A percentile compares a stretch with the other conserved stretches of the same genome.
Evolutionary conservation across 2,888 invertebrate genomes (phyloP).

Genomic region (Drosophila paracracens): DNA sequence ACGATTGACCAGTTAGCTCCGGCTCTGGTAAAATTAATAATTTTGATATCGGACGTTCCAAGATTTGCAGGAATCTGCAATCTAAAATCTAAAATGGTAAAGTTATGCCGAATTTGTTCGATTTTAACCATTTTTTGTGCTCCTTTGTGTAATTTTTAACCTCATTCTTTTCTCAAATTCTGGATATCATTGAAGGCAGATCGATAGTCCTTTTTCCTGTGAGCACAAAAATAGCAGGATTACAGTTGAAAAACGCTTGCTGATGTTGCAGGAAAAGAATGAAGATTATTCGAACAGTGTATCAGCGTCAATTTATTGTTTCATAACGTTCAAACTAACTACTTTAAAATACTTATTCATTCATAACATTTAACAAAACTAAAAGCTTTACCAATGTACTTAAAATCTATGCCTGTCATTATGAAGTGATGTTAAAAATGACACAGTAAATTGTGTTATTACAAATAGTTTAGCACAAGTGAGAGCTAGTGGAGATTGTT

Average conservation of each 20-base stretch:
- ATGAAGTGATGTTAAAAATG: conserved; percentile 15
- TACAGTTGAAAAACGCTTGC: background rate
- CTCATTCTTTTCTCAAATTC: background rate
- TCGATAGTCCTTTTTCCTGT: background rate
- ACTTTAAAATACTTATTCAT: conserved; percentile 48
- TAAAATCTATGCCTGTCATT: conserved; percentile 19
- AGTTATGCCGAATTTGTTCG: too few relatives aligned
- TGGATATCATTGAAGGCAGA: background rate
- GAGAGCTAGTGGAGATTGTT: conserved; percentile 15
- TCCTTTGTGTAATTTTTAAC: too few relatives aligned
- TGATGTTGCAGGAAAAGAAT: background rate
- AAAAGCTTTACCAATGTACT: conserved; percentile 48
- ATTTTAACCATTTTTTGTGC: too few relatives aligned
- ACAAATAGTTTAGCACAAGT: conserved; percentile 22
- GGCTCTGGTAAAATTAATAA: too few relatives aligned
- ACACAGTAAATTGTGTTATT: conserved; percentile 10
- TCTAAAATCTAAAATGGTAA: too few relatives aligned
- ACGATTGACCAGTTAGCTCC: background rate
- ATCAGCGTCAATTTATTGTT: conserved; percentile 67
- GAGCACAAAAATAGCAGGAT: background rate
- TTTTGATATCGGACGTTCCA: background rate
- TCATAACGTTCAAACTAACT: conserved; percentile 60
- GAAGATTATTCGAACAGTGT: conserved; percentile 12
- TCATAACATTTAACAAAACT: conserved; percentile 61
- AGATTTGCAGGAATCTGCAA: background rate